A percentile compares a stretch with the other conserved stretches of the same genome.
phyloP scores from a whole-genome alignment of 2,888 invertebrate genomes.

The Tanypteryx hageni region DNA sequence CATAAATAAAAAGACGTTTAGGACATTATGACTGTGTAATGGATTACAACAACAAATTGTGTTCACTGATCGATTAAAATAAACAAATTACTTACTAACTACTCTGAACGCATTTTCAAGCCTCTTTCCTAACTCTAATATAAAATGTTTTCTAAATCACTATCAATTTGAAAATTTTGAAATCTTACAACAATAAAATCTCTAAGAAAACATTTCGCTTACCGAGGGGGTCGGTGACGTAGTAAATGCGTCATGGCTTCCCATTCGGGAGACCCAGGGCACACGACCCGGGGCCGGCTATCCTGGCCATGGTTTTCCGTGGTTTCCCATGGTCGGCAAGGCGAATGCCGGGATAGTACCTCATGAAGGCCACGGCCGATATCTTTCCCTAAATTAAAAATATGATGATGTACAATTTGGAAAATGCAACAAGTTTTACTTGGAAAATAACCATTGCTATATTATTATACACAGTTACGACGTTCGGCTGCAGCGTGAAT shows the following conservation, averaged over 20 bases:
- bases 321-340: conserved; percentile 47
- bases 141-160: too few relatives aligned
- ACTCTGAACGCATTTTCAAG: too few relatives aligned
- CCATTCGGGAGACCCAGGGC: conserved; percentile 42
- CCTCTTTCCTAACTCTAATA: too few relatives aligned
- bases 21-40: not conserved
- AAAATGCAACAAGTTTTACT: too few relatives aligned
- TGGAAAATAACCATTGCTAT: too few relatives aligned
- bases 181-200: not conserved
- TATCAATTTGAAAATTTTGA: too few relatives aligned
- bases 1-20: not conserved
- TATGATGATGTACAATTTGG: not conserved
- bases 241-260: not conserved
- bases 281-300: conserved; percentile 10
- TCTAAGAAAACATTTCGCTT: not conserved
- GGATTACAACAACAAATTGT: too few relatives aligned
- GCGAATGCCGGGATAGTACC: conserved; percentile 51
- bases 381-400: not conserved
- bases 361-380: conserved; percentile 41
- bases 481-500: too few relatives aligned
- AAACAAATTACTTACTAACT: too few relatives aligned
- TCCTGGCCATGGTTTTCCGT: conserved; percentile 47
- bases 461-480: too few relatives aligned
- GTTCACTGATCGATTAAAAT: too few relatives aligned
- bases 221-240: conserved; percentile 16